Conservation (phyloP, 1,140 invertebrate genomes). For the Radopholus similis region DNA sequence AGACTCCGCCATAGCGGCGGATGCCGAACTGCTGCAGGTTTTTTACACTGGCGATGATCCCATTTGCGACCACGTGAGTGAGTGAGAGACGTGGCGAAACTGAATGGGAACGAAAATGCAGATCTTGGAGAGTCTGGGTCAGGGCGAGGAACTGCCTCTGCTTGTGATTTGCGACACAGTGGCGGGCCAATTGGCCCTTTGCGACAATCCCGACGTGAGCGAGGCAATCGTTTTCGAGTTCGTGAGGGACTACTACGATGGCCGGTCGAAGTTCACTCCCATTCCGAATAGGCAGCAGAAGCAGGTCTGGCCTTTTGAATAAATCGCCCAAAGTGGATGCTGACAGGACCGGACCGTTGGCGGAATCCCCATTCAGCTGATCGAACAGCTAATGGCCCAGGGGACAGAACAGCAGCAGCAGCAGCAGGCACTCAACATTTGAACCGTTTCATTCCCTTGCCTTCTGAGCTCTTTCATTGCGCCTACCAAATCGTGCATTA, state of each 20-base stretch:
- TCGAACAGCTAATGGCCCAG: conserved; percentile 26
- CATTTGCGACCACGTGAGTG: conserved; percentile 34
- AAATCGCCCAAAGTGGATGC: not conserved
- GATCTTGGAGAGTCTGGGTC: conserved; percentile 33
- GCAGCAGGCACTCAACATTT: conserved; percentile 2
- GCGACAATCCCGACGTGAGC: conserved; percentile 33
- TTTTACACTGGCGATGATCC: conserved; percentile 37
- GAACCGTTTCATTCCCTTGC: not conserved
- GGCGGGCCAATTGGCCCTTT: conserved; percentile 31
- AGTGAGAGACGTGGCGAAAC: not conserved
- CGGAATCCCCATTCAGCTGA: conserved; percentile 26
- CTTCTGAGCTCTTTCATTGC: not conserved
- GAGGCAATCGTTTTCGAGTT: conserved; percentile 29
- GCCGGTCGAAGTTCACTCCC: conserved; percentile 12
- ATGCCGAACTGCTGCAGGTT: conserved; percentile 26
- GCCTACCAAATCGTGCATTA: conserved; percentile 6
- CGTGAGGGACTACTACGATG: conserved; percentile 25
- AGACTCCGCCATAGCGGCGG: conserved; percentile 9
- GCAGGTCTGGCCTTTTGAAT: conserved; percentile 1
- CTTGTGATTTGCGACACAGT: conserved; percentile 29
- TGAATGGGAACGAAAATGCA: not conserved
- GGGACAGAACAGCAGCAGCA: conserved; percentile 27
- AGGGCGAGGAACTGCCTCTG: conserved; percentile 25
- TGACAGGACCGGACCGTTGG: conserved; percentile 24
- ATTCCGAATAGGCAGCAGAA: conserved; percentile 19